Evolutionary conservation across 2,888 invertebrate genomes (phyloP).

Genomic region (Dasysyrphus tricinctus): DNA sequence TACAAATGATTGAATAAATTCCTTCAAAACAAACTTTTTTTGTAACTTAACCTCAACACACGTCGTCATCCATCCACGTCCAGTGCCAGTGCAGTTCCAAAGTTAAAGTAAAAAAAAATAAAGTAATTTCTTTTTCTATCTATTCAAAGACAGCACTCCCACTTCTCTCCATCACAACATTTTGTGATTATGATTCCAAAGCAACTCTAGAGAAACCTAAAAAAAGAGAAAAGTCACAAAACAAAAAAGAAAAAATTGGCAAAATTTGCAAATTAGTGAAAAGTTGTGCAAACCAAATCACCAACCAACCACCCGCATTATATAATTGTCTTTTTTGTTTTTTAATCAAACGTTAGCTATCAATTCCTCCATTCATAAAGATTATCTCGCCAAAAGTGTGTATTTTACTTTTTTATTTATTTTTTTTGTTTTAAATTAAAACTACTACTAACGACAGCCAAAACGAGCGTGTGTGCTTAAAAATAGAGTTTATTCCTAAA

Average conservation of each 20-base stretch:
- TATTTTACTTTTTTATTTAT: slow-evolving; percentile 16
- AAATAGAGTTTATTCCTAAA: slow-evolving; percentile 23
- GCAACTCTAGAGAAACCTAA: slow-evolving; percentile 53
- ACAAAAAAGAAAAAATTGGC: slow-evolving; percentile 43
- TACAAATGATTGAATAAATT: slow-evolving; percentile 29
- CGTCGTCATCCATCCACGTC: slow-evolving; percentile 27
- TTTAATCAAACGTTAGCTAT: slow-evolving; percentile 44
- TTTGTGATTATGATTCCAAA: slow-evolving; percentile 27
- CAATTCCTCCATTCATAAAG: slow-evolving; percentile 64
- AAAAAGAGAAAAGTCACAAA: slow-evolving; percentile 43
- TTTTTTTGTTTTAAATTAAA: slow-evolving; percentile 33
- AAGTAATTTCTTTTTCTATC: slow-evolving; percentile 24
- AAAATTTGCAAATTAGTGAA: slow-evolving; percentile 69
- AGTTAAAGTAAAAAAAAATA: slow-evolving; percentile 8
- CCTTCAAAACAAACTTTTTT: neutral
- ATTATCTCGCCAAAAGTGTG: slow-evolving; percentile 62
- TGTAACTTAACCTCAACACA: slow-evolving; percentile 56
- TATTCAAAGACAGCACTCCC: slow-evolving; percentile 41
- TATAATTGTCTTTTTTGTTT: slow-evolving; percentile 50
- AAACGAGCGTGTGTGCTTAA: slow-evolving; percentile 43
- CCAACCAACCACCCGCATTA: slow-evolving; percentile 56
- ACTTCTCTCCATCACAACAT: slow-evolving; percentile 5
- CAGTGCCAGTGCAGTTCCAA: slow-evolving; percentile 38
- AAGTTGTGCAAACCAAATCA: slow-evolving; percentile 72
- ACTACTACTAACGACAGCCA: neutral